These are phyloP conservation scores for Helleia helle DNA, from an alignment of 2,888 invertebrate species.

Conservation along the genomic window DNA sequence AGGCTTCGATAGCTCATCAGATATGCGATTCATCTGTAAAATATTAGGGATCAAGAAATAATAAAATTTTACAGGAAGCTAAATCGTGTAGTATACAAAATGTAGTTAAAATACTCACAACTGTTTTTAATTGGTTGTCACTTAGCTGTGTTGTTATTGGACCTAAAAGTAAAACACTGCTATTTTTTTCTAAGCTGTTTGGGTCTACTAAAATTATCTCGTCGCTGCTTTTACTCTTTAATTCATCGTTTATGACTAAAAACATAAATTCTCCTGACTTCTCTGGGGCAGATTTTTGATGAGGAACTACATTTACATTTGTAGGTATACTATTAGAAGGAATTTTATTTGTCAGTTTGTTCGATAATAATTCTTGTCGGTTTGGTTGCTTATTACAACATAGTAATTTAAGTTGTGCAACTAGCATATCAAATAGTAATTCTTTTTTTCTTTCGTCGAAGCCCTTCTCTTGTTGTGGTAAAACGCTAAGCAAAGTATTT, in stretches of 20 bases:
- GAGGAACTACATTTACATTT: constrained; percentile 13
- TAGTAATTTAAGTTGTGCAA: constrained; percentile 49
- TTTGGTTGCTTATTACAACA: constrained; percentile 37
- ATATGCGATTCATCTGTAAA: constrained; percentile 55
- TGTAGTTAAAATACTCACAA: constrained; percentile 35
- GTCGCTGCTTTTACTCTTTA: constrained; percentile 43
- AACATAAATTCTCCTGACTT: constrained; percentile 47
- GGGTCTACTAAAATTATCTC: constrained; percentile 56
- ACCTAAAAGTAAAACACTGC: constrained; percentile 53
- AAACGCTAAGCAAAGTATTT: constrained; percentile 40
- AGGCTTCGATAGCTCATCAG: constrained; percentile 50
- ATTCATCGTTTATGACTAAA: constrained; percentile 57
- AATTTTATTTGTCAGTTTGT: constrained; percentile 22
- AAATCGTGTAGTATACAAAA: background rate
- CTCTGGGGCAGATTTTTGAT: constrained; percentile 6
- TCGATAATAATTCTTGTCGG: constrained; percentile 23
- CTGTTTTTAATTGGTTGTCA: constrained; percentile 44
- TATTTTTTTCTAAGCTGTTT: constrained; percentile 50
- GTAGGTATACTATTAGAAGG: constrained; percentile 18
- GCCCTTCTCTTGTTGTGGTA: constrained; percentile 25
- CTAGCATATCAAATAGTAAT: constrained; percentile 53
- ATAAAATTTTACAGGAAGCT: background rate
- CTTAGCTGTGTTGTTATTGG: constrained; percentile 49
- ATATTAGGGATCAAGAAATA: constrained; percentile 3
- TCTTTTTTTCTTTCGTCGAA: constrained; percentile 43